A percentile compares a stretch with the other conserved stretches of the same genome.
Evolutionary conservation across 2,113 vertebrate species (phyloP).

Genomic region (Lycaon pictus): DNA sequence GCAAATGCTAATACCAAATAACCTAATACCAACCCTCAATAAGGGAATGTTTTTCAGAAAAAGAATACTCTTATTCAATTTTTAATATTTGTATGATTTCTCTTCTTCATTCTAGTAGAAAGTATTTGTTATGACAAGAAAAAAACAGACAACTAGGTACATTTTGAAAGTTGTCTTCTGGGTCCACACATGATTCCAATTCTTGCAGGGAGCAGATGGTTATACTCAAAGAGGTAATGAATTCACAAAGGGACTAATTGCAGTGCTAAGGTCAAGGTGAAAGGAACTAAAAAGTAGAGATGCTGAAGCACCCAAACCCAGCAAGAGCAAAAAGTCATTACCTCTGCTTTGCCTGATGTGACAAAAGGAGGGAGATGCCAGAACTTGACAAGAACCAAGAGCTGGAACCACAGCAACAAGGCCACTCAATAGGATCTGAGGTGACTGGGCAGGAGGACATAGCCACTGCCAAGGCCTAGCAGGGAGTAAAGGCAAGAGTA

Average conservation of each 20-base stretch:
- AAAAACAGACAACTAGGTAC: neutral
- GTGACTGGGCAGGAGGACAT: neutral
- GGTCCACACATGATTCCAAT: neutral
- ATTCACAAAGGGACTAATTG: neutral
- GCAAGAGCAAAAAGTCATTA: neutral
- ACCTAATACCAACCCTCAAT: neutral
- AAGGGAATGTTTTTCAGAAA: neutral
- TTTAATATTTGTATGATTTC: neutral
- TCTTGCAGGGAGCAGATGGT: neutral
- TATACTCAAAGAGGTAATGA: neutral
- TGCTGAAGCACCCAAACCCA: neutral
- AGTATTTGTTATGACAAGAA: neutral
- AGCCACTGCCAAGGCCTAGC: neutral
- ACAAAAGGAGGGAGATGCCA: neutral
- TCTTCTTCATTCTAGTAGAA: neutral
- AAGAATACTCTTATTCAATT: neutral
- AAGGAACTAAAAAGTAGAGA: conserved; percentile 29
- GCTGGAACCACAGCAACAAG: neutral
- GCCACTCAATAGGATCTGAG: neutral
- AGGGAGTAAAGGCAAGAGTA: neutral
- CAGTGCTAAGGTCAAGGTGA: neutral
- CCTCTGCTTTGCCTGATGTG: neutral
- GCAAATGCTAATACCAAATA: neutral
- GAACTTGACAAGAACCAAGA: neutral
- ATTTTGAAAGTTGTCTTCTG: conserved; percentile 1